Evolutionary conservation across 1,140 invertebrate species (phyloP).

Genomic region (Drosophila kurseongensis): DNA sequence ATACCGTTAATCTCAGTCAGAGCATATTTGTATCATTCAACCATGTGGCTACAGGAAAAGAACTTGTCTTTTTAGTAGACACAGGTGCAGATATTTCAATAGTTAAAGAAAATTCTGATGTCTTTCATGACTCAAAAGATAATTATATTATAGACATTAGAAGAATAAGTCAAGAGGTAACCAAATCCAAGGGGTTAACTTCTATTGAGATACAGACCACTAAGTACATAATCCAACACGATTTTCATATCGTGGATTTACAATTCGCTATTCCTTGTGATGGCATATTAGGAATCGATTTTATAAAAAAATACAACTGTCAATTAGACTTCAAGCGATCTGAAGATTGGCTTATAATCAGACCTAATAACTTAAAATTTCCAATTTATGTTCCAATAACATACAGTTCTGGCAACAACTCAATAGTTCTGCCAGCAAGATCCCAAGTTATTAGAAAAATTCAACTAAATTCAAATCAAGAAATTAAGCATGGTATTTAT

Average conservation of each 20-base stretch:
- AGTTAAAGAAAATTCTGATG: conserved; percentile 1
- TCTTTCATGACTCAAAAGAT: conserved; percentile 1
- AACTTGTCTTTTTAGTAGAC: conserved; percentile 19
- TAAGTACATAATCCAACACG: conserved; percentile 12
- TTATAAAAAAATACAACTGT: conserved; percentile 25
- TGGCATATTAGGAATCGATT: conserved; percentile 19
- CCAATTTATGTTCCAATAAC: too few species aligned
- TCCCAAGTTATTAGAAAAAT: conserved; percentile 9
- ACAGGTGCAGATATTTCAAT: conserved; percentile 20
- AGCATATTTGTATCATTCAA: too few species aligned
- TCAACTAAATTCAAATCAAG: not conserved
- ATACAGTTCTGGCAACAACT: too few species aligned
- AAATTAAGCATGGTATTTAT: not conserved
- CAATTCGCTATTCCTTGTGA: conserved; percentile 9
- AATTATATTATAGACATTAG: conserved; percentile 17
- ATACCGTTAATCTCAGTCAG: too few species aligned
- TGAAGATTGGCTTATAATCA: not conserved
- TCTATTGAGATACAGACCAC: conserved; percentile 17
- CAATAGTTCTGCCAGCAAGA: conserved; percentile 6
- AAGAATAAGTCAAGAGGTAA: conserved; percentile 16
- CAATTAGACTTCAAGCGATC: not conserved
- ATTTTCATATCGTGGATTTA: too few species aligned
- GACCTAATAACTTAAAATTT: too few species aligned
- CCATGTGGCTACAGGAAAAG: conserved; percentile 4
- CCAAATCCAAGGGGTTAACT: conserved; percentile 11